Percentiles rank a stretch among this genome's conserved stretches.
Evolutionary conservation across 2,888 invertebrate species (phyloP).

Genomic region (Mylabris sibirica): DNA sequence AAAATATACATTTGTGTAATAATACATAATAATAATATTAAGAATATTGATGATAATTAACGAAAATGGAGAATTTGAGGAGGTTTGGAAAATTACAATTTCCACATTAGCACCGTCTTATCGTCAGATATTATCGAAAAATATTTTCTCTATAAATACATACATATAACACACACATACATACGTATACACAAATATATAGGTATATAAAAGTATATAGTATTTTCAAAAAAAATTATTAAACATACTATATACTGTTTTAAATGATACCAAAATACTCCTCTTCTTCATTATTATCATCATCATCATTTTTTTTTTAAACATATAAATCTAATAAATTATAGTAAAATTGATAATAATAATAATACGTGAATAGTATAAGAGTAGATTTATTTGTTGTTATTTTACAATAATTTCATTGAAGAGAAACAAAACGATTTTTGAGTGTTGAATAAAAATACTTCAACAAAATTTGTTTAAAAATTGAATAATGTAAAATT

Average conservation of each 20-base stretch:
- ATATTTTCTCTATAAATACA: neutral
- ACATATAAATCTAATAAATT: neutral
- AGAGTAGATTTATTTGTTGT: slow-evolving; percentile 5
- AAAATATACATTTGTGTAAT: neutral
- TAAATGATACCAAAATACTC: neutral
- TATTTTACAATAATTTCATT: neutral
- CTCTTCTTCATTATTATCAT: neutral
- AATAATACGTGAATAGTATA: neutral
- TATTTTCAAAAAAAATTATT: neutral
- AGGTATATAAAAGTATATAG: neutral
- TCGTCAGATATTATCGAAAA: slow-evolving; percentile 2
- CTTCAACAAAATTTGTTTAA: slow-evolving; percentile 19
- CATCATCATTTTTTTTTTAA: too few species aligned
- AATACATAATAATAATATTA: neutral
- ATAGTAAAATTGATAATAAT: slow-evolving; percentile 1
- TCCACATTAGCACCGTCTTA: neutral
- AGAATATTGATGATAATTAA: neutral
- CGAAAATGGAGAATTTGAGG: neutral
- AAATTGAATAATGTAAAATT: neutral
- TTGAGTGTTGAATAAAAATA: slow-evolving; percentile 28
- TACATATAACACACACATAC: neutral
- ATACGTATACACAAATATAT: neutral
- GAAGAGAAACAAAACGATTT: neutral
- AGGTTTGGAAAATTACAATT: neutral
- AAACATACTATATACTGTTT: neutral